Evolutionary conservation across 1,140 invertebrate species (phyloP), one percentile per base, ranked within the genome.

Genomic region (Euglossa dilemma): DNA sequence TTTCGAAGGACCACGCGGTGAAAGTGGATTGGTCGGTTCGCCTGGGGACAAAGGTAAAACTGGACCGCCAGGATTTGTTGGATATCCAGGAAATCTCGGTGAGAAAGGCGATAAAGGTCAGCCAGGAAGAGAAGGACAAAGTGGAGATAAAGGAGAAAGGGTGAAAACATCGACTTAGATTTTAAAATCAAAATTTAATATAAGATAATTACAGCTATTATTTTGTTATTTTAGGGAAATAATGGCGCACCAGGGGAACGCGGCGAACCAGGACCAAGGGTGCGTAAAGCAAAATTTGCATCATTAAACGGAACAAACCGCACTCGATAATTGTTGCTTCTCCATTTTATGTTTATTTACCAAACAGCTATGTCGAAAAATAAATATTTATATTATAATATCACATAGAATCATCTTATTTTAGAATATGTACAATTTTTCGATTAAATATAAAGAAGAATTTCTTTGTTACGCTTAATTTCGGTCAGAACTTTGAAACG

Each of bases 61-160:
- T 14, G 97, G 97, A 25, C 93, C 95, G 71, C 94, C 96, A 0
- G 97, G 97, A 77, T 97, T 97, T 87, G 92, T 95, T 50, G 97
- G 98, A 16, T 95, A 96, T n/a, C 95, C 95, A 52, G 98, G 97
- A 54, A 93, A 95, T 63, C 91, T 96, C 56, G 98, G 98, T 43
- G 96, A 96, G 90, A 97, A 98, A 91, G 98, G 98, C 25, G 90
- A 94, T 43, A 94, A 95, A 52, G 97, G 97, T 50, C 97, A 98
- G 89, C 97, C 97, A 91, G 98, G 97, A 61, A 94, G 95, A 18
- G 93, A 95, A 79, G 97, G 97, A 11, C 91, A 95, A 67, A 90
- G 94, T 56, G 97, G 97, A 11, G 86, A 89, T 56, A 89, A 89
- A 73, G 87, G 97, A 66, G 87, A 89, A 76, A 80, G 87, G 80